Base-by-base conservation (phyloP, 1,140 invertebrate genomes). In the Amyelois transitella region DNA sequence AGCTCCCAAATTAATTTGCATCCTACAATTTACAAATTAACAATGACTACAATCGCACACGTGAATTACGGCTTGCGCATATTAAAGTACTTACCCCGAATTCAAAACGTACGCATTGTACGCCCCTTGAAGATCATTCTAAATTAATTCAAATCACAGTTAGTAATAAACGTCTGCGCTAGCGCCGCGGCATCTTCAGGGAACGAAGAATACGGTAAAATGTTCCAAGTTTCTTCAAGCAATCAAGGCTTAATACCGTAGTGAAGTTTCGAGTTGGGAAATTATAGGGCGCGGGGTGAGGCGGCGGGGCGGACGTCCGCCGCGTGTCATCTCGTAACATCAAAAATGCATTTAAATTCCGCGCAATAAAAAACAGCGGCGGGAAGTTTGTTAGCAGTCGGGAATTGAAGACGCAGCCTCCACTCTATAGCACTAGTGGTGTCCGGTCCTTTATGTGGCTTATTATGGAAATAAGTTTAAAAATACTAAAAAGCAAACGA, bases 271-370 rank as follows among this genome's bases (percentile, higher is more conserved):
- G 75, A 88, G 70, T 85, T 88, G 75, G 81, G 77, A 86, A 88
- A 88, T 88, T 88, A 88, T 88, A 83, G 80, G 81, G 74, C 73
- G 73, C 60, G 70, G 70, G 60, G 68, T 60, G 69, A 32, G 62
- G 43, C 18, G 66, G 58, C 63, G 70, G 71, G 68, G 78, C 64
- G 69, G 76, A 73, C 74, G 84, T 79, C 82, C 78, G 81, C 82
- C 72, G 82, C 85, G 82, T 88, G 85, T 88, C 85, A 88, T 88
- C 79, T 88, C 82, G 77, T 83, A 82, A 88, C 85, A 88, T 88
- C 85, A 88, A 88, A 88, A 88, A 88, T 88, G 82, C 85, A 88
- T 88, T 88, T 88, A 88, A 86, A 88, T 88, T 84, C 80, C 67
- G 80, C 82, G 85, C 82, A 88, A 88, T 86, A 88, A 86, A 88